Percentiles rank a stretch among this genome's conserved stretches.
Conservation (phyloP, 2,888 invertebrate species). For the Nycteola revayana region DNA sequence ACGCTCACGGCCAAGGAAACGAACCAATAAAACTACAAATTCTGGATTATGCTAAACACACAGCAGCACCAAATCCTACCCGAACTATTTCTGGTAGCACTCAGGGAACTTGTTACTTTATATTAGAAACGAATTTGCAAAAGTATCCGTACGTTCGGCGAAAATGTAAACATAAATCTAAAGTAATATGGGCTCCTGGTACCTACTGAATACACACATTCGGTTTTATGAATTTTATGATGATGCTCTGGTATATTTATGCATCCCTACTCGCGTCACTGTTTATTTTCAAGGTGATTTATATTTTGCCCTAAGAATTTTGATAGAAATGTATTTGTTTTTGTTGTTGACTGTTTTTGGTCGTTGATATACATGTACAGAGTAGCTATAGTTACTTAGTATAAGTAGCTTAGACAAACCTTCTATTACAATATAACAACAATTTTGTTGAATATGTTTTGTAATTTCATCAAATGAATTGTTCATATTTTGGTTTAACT, state of each 20-base stretch:
- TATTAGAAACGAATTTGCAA: conserved; percentile 54
- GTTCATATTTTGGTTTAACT: too few species aligned
- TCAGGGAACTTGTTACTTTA: conserved; percentile 49
- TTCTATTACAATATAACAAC: too few species aligned
- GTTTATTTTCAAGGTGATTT: conserved; percentile 14
- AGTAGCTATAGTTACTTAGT: too few species aligned
- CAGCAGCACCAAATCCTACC: conserved; percentile 35
- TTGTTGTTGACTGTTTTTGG: too few species aligned
- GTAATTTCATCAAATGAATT: too few species aligned
- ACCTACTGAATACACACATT: conserved; percentile 48
- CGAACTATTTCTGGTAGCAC: conserved; percentile 47
- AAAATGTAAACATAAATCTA: conserved; percentile 66
- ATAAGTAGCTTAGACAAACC: too few species aligned
- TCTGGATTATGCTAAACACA: conserved; percentile 32
- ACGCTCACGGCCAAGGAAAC: conserved; percentile 35
- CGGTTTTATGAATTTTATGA: conserved; percentile 69
- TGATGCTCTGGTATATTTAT: conserved; percentile 58
- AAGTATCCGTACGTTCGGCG: conserved; percentile 57
- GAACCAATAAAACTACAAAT: conserved; percentile 28
- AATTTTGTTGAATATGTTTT: too few species aligned
- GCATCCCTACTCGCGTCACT: conserved; percentile 41
- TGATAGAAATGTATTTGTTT: too few species aligned
- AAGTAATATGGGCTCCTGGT: conserved; percentile 62
- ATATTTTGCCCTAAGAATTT: conserved; percentile 1
- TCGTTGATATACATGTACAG: too few species aligned